Conservation (phyloP, 1,140 invertebrate species). For the Nymphalis io region DNA sequence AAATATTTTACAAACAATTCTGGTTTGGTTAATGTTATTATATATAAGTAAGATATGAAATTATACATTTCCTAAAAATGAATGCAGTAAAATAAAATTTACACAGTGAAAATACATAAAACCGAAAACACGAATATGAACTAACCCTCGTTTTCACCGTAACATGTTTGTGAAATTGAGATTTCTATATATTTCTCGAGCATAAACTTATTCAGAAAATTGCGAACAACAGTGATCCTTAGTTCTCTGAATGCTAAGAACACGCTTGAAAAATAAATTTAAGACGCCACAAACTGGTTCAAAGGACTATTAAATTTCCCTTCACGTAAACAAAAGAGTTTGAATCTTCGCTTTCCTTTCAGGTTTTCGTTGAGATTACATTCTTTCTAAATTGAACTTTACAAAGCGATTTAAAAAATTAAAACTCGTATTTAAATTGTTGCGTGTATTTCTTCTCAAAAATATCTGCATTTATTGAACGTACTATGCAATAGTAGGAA, state of each 20-base stretch:
- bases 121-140: background rate
- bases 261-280: constrained; percentile 11
- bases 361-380: constrained; percentile 2
- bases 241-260: constrained; percentile 7
- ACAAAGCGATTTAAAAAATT: background rate
- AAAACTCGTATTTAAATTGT: background rate
- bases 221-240: background rate
- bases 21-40: no score
- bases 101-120: background rate
- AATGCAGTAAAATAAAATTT: no score
- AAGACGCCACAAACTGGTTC: constrained; percentile 4
- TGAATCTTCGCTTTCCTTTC: constrained; percentile 5
- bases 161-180: constrained; percentile 7
- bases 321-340: constrained; percentile 18
- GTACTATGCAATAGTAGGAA: no score
- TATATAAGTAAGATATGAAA: no score
- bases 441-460: background rate
- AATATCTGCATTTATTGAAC: no score
- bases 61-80: no score
- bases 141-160: background rate
- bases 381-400: constrained; percentile 12
- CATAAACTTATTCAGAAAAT: background rate
- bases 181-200: background rate
- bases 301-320: constrained; percentile 17
- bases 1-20: no score